Percentiles rank a stretch among this genome's conserved stretches.
These are phyloP conservation scores for Saccostrea echinata DNA, from an alignment of 1,140 invertebrate species.

Conservation along the genomic window DNA sequence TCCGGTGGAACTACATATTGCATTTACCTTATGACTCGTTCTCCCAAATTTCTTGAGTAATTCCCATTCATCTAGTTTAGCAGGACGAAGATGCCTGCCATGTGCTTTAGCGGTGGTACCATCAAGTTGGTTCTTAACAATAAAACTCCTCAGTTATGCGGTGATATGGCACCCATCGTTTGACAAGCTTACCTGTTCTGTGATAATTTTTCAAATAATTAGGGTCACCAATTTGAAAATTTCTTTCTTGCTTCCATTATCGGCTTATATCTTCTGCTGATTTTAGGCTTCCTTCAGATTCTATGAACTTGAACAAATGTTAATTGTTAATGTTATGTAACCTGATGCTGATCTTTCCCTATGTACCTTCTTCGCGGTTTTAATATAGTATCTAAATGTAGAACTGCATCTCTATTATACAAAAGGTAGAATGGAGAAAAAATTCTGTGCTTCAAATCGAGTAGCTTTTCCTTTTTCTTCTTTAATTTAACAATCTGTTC, in stretches of 20 bases:
- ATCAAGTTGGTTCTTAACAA: slow-evolving; percentile 49
- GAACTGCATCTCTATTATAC: no score
- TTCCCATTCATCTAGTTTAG: slow-evolving; percentile 37
- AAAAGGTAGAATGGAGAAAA: slow-evolving; percentile 50
- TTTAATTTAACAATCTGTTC: no score
- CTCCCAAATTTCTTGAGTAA: neutral
- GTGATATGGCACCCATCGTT: slow-evolving; percentile 45
- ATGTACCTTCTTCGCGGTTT: slow-evolving; percentile 47
- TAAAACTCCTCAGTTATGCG: slow-evolving; percentile 42
- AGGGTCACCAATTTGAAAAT: no score
- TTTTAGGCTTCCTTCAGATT: neutral
- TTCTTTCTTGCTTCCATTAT: neutral
- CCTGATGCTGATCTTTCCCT: no score
- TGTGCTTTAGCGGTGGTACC: slow-evolving; percentile 1
- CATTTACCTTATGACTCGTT: neutral
- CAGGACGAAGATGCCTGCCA: slow-evolving; percentile 27
- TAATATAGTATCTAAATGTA: slow-evolving; percentile 44
- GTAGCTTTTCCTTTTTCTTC: no score
- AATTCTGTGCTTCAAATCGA: no score
- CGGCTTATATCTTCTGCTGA: no score
- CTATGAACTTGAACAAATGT: slow-evolving; percentile 20
- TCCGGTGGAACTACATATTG: slow-evolving; percentile 1
- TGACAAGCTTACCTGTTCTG: slow-evolving; percentile 21
- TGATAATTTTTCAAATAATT: slow-evolving; percentile 44
- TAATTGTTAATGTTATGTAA: slow-evolving; percentile 43